phyloP scores from a whole-genome alignment of 2,888 invertebrate species.

The Perizoma affinitatum region DNA sequence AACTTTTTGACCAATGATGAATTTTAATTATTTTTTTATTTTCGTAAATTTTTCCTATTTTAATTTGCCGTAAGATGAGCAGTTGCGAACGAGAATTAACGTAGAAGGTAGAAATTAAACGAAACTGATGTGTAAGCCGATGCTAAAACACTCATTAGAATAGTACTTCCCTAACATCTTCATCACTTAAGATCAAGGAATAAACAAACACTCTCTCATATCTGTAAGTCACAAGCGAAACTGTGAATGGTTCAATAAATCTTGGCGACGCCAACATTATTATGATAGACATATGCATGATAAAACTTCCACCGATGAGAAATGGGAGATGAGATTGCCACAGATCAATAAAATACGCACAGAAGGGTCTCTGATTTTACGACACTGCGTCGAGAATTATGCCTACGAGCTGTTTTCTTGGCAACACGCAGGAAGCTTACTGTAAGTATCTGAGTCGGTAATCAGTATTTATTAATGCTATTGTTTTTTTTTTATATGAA shows the following conservation, averaged over 20 bases:
- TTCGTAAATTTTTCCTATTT: too few species aligned
- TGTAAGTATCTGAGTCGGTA: slow-evolving; percentile 7
- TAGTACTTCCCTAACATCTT: background rate
- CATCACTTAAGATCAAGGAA: slow-evolving; percentile 4
- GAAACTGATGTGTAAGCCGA: too few species aligned
- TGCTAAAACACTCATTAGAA: slow-evolving; percentile 3
- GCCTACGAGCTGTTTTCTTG: slow-evolving; percentile 6
- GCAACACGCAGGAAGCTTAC: slow-evolving; percentile 10
- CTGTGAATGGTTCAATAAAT: slow-evolving; percentile 35
- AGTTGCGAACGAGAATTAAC: too few species aligned
- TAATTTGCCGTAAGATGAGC: too few species aligned
- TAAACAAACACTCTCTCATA: slow-evolving; percentile 10
- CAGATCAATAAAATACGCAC: slow-evolving; percentile 7
- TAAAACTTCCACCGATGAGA: slow-evolving; percentile 42
- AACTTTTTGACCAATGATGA: too few species aligned
- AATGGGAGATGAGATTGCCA: slow-evolving; percentile 16
- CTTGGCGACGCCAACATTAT: slow-evolving; percentile 40
- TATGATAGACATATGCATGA: slow-evolving; percentile 53
- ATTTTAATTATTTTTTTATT: too few species aligned
- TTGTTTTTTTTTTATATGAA: slow-evolving; percentile 7
- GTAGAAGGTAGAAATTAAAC: too few species aligned
- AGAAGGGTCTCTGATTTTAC: slow-evolving; percentile 10
- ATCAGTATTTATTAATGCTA: slow-evolving; percentile 12
- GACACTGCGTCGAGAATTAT: slow-evolving; percentile 6
- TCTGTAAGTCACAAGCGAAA: slow-evolving; percentile 31